These are phyloP conservation scores for Anthophora plumipes DNA, from an alignment of 2,888 invertebrate species.

Conservation along the genomic window DNA sequence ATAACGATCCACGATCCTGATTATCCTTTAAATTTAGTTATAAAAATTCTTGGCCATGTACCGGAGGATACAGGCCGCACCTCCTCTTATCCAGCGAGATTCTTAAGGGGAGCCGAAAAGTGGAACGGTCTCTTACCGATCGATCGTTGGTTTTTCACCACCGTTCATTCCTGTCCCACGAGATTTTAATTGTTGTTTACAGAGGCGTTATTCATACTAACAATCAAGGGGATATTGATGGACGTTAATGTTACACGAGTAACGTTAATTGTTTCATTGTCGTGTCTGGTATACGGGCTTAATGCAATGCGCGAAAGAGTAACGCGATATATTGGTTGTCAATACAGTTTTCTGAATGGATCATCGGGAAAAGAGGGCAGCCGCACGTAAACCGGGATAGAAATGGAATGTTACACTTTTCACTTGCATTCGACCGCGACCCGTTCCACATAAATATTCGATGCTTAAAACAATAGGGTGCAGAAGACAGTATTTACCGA, in stretches of 20 bases:
- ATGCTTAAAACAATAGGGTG: constrained; percentile 49
- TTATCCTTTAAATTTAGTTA: constrained; percentile 30
- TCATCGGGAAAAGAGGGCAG: constrained; percentile 18
- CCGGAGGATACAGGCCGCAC: neutral
- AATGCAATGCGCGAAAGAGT: constrained; percentile 24
- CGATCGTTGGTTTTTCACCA: constrained; percentile 31
- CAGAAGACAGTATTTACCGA: constrained; percentile 49
- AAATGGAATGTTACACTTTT: constrained; percentile 39
- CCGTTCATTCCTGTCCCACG: neutral
- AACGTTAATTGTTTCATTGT: constrained; percentile 22
- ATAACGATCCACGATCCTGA: constrained; percentile 25
- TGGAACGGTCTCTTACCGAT: constrained; percentile 53
- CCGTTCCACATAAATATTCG: constrained; percentile 56
- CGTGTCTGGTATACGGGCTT: neutral
- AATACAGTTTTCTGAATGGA: constrained; percentile 6
- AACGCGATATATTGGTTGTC: constrained; percentile 42
- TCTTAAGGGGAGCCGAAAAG: neutral
- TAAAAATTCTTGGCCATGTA: constrained; percentile 31
- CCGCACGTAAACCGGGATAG: constrained; percentile 1
- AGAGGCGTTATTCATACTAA: neutral
- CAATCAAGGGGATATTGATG: constrained; percentile 14
- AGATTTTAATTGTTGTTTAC: constrained; percentile 6
- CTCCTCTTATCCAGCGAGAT: constrained; percentile 48
- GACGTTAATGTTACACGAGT: neutral
- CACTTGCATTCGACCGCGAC: constrained; percentile 13